Base-by-base conservation (phyloP, 2,888 invertebrate genomes). In the Ditula angustiorana region DNA sequence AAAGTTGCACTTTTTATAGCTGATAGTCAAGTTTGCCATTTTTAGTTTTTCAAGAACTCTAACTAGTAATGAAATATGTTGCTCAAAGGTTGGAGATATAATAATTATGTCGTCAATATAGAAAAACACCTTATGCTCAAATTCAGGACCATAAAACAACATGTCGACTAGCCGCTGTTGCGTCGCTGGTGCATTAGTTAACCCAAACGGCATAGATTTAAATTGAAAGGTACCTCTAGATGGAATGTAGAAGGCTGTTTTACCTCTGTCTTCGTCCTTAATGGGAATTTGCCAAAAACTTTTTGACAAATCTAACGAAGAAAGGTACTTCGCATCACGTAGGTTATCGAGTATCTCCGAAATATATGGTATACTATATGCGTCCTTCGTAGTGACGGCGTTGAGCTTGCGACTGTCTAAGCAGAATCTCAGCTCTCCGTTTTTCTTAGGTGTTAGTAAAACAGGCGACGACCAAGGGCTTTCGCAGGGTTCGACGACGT, bases 401-500 rank as follows among this genome's bases (percentile, higher is more conserved):
- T 52, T 52, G 1, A 52, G 33, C 7, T 52, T 52, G 2, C 52
- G 52, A 21, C 52, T 52, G 11, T 52, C 52, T n/a, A 52, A 16
- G n/a, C 52, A 52, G 5, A 52, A 52, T 5, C 52, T 19, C 1
- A 33, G 33, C 11, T 52, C 19, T 0, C 52, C 52, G 19, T 52
- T 19, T n/a, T 52, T 52, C 5, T 52, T 52, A 16, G 30, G 16
- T 11, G 33, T 33, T 5, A 52, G 11, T 4, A 52, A 21, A 1
- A 52, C 30, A 1, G 52, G 52, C 11, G 52, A 52, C 5, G 33
- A 52, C 52, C 71, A 73, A 8, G 67, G 59, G 30, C 72, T 72
- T 21, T 71, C 70, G 16, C 71, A 69, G 7, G 69, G 67, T 44
- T 68, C 66, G 8, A 70, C 33, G 11, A 70, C 70, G 13, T 64